Conservation (phyloP, 1,140 invertebrate species). For the Drosophila teissieri region DNA sequence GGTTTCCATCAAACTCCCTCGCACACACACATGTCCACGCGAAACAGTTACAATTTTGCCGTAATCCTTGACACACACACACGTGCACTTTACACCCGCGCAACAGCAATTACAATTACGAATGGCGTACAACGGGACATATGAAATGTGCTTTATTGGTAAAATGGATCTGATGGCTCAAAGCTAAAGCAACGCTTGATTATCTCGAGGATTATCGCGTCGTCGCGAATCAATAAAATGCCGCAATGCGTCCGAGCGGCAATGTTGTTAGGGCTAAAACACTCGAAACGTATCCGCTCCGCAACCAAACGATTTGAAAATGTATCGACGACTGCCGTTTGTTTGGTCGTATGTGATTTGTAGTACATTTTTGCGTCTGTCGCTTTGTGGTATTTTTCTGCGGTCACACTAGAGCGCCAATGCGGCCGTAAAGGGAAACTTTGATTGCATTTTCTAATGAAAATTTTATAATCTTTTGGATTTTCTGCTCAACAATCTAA, state of each 20-base stretch:
- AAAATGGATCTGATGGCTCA: not conserved
- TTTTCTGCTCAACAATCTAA: too few relatives aligned
- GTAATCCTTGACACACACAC: slow-evolving; percentile 10
- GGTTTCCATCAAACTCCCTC: not conserved
- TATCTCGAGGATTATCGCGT: not conserved
- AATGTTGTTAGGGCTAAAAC: slow-evolving; percentile 5
- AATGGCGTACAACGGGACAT: not conserved
- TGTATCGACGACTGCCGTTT: not conserved
- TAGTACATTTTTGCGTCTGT: not conserved
- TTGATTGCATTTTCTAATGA: not conserved
- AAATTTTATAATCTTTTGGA: not conserved
- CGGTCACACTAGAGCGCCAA: slow-evolving; percentile 1
- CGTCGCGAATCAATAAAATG: slow-evolving; percentile 25
- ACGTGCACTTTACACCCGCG: slow-evolving; percentile 1
- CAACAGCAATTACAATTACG: slow-evolving; percentile 5
- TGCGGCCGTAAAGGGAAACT: not conserved
- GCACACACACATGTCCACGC: slow-evolving; percentile 11
- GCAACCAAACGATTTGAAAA: slow-evolving; percentile 1
- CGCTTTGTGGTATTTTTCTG: not conserved
- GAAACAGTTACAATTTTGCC: slow-evolving; percentile 14
- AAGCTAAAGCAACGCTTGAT: slow-evolving; percentile 1
- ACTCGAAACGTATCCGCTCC: not conserved
- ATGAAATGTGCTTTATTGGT: not conserved
- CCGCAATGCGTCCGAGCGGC: not conserved
- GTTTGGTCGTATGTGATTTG: not conserved